These are phyloP conservation scores for Scaeva pyrastri DNA, from an alignment of 2,888 invertebrate species.

Conservation along the genomic window DNA sequence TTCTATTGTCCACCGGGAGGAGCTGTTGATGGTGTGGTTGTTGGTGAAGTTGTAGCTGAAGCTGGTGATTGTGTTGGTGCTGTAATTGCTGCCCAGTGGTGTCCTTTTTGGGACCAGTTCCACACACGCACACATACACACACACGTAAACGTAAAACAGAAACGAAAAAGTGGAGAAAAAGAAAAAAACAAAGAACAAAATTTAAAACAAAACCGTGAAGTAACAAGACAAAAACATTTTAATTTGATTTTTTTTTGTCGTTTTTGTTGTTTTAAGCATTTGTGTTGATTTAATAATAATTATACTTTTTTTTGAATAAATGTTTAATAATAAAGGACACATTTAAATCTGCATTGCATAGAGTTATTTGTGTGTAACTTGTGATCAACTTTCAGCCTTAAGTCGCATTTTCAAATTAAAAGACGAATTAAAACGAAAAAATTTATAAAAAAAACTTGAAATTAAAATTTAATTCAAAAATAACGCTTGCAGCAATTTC, in stretches of 20 bases:
- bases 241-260: conserved; percentile 19
- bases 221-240: conserved; percentile 48
- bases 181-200: conserved; percentile 50
- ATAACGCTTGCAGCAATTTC: conserved; percentile 74
- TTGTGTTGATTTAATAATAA: conserved; percentile 47
- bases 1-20: conserved; percentile 79
- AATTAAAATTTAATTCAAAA: conserved; percentile 35
- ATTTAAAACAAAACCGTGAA: conserved; percentile 62
- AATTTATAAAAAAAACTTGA: conserved; percentile 18
- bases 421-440: conserved; percentile 11
- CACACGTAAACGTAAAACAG: conserved; percentile 58
- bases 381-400: conserved; percentile 75
- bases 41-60: conserved; percentile 77
- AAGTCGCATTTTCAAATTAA: conserved; percentile 61
- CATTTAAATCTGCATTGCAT: conserved; percentile 74
- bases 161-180: conserved; percentile 65
- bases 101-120: conserved; percentile 75
- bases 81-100: conserved; percentile 76
- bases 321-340: conserved; percentile 55
- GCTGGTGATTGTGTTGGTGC: conserved; percentile 76
- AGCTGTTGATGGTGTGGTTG: conserved; percentile 79
- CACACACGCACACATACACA: conserved; percentile 53
- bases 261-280: conserved; percentile 40
- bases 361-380: conserved; percentile 69
- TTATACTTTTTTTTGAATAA: conserved; percentile 27